Conservation (phyloP, 2,888 invertebrate species). For the Hirtodrosophila confusa region DNA sequence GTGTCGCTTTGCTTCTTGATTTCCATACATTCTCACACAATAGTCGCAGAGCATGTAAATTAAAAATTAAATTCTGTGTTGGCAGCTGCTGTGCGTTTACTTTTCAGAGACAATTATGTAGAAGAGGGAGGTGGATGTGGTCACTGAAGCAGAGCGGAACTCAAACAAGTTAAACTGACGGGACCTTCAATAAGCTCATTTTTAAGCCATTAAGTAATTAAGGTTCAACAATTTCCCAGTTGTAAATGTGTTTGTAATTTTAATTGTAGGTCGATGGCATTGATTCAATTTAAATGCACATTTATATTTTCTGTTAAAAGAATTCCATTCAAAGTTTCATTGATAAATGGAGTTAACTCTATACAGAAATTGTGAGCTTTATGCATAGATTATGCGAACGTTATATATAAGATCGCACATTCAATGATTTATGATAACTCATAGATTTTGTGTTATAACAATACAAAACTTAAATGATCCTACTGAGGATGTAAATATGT, state of each 20-base stretch:
- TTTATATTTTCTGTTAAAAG: conserved; percentile 17
- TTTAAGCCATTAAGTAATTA: conserved; percentile 78
- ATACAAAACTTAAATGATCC: no score
- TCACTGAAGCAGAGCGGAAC: conserved; percentile 27
- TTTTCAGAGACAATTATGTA: conserved; percentile 52
- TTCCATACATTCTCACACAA: conserved; percentile 14
- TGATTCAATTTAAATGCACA: conserved; percentile 35
- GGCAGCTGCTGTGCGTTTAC: conserved; percentile 52
- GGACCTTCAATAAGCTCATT: conserved; percentile 59
- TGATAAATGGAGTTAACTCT: no score
- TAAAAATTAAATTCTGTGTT: conserved; percentile 72
- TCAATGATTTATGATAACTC: no score
- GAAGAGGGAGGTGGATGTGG: conserved; percentile 15
- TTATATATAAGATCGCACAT: no score
- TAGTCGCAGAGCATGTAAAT: conserved; percentile 56
- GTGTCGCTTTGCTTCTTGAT: not conserved
- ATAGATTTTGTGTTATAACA: no score
- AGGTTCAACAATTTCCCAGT: conserved; percentile 56
- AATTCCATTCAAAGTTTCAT: conserved; percentile 8
- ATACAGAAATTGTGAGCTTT: no score
- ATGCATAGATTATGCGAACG: no score
- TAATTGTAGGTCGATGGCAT: conserved; percentile 22
- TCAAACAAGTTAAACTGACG: conserved; percentile 56
- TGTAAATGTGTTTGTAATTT: conserved; percentile 19
- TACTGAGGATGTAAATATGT: no score